Evolutionary conservation across 2,113 vertebrate genomes (phyloP), one percentile per base, ranked within the genome.

Genomic region (Chionomys nivalis): DNA sequence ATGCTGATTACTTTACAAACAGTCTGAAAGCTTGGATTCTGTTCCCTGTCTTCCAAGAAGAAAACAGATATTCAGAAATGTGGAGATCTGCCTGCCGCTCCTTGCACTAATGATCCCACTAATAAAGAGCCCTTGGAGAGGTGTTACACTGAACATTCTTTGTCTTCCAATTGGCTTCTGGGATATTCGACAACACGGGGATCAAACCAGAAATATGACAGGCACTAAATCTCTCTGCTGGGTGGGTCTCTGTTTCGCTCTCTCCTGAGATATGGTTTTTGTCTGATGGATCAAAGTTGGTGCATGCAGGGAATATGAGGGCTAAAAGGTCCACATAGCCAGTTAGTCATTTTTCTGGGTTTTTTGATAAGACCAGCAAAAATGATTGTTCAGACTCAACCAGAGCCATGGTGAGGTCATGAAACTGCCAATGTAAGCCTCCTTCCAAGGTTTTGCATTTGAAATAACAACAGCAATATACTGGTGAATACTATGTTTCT

Each of bases 1-100:
- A 98, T 98, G 97, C 98, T 98, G 98, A 98, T 98, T 98, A 98
- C 98, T 98, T 98, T 97, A 98, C 96, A 98, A 98, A 98, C 97
- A 98, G 90, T 98, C 98, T 98, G 97, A 98, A 97, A 97, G 96
- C 97, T 98, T 97, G 94, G 98, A 97, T 97, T 96, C 97, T 98
- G 95, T 98, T 98, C 98, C 97, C 96, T 98, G 90, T 98, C 97
- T 98, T 96, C 31, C 44, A 94, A 97, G 94, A 97, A 98, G 97
- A 98, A 98, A 98, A 97, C 88, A 98, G 97, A 95, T 98, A 98
- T 97, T 98, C 97, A 95, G 94, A 95, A 96, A 94, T 75, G 68
- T 96, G 73, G 88, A 96, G 96, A 94, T 89, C 28, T 39, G 58
- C 86, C 63, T 94, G 28, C 5, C 44, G 58, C 31, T 5, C 42